Evolutionary conservation across 2,888 invertebrate species (phyloP).

Genomic region (Andrena hattorfiana): DNA sequence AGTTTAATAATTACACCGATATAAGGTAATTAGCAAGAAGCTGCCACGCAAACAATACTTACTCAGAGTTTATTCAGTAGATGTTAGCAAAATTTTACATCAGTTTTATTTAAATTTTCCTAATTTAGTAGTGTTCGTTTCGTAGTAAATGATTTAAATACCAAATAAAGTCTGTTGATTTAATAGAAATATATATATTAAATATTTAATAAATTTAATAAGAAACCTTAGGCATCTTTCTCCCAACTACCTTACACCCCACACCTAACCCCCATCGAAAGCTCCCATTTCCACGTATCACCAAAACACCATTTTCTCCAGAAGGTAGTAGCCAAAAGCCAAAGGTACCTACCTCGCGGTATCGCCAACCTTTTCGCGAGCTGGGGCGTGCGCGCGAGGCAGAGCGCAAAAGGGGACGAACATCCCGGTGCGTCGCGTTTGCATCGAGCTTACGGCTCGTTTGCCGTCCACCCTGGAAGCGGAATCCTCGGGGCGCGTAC

Average conservation of each 20-base stretch:
- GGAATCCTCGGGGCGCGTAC: conserved; percentile 61
- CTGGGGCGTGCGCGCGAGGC: conserved; percentile 3
- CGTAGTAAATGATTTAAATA: too few species aligned
- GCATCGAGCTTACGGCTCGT: conserved; percentile 53
- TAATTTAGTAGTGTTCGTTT: too few species aligned
- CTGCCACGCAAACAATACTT: too few species aligned
- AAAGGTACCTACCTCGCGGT: conserved; percentile 44
- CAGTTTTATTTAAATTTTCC: too few species aligned
- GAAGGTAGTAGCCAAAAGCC: conserved; percentile 20
- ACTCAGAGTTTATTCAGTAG: too few species aligned
- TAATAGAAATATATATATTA: too few species aligned
- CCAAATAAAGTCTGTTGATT: too few species aligned
- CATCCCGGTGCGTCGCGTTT: conserved; percentile 55
- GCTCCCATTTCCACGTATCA: background rate
- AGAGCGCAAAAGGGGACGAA: conserved; percentile 7
- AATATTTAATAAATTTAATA: too few species aligned
- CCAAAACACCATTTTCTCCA: conserved; percentile 43
- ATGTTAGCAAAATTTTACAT: too few species aligned
- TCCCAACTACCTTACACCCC: background rate
- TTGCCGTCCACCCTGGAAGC: conserved; percentile 64
- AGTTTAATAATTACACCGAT: too few species aligned
- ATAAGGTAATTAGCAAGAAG: too few species aligned
- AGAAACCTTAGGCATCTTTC: too few species aligned
- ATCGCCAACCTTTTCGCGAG: background rate
- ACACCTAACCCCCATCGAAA: background rate